phyloP scores from a whole-genome alignment of 2,888 invertebrate genomes.

The Zelleria hepariella region DNA sequence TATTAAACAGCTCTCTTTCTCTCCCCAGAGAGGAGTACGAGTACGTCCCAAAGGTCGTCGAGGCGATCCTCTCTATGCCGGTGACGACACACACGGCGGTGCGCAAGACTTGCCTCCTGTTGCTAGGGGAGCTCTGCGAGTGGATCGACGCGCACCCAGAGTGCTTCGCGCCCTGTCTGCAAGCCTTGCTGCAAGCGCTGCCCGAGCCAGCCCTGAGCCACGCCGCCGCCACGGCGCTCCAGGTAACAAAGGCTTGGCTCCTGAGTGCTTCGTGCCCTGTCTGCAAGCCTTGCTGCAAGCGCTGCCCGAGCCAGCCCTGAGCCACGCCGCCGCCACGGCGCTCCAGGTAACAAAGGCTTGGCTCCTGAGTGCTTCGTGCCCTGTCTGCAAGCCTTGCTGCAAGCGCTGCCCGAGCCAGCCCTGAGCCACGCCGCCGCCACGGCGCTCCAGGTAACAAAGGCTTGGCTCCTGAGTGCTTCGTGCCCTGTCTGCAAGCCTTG shows the following conservation, averaged over 20 bases:
- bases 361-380: slow-evolving; percentile 81
- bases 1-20: no score
- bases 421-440: slow-evolving; percentile 85
- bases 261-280: slow-evolving; percentile 84
- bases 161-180: slow-evolving; percentile 84
- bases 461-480: slow-evolving; percentile 75
- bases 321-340: slow-evolving; percentile 85
- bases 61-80: slow-evolving; percentile 89
- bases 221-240: slow-evolving; percentile 87
- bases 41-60: slow-evolving; percentile 93
- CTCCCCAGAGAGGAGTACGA: slow-evolving; percentile 86
- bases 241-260: slow-evolving; percentile 46
- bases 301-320: slow-evolving; percentile 79
- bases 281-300: slow-evolving; percentile 84
- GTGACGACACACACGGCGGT: slow-evolving; percentile 89
- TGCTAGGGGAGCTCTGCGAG: slow-evolving; percentile 93
- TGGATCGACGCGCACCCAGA: slow-evolving; percentile 93
- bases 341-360: slow-evolving; percentile 67
- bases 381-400: slow-evolving; percentile 83
- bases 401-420: slow-evolving; percentile 79
- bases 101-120: slow-evolving; percentile 86
- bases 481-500: slow-evolving; percentile 86
- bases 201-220: slow-evolving; percentile 81
- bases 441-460: slow-evolving; percentile 75
- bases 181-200: slow-evolving; percentile 82